A percentile compares a stretch with the other conserved stretches of the same genome.
Evolutionary conservation across 2,888 invertebrate species (phyloP).

Genomic region (Andrena flavipes): DNA sequence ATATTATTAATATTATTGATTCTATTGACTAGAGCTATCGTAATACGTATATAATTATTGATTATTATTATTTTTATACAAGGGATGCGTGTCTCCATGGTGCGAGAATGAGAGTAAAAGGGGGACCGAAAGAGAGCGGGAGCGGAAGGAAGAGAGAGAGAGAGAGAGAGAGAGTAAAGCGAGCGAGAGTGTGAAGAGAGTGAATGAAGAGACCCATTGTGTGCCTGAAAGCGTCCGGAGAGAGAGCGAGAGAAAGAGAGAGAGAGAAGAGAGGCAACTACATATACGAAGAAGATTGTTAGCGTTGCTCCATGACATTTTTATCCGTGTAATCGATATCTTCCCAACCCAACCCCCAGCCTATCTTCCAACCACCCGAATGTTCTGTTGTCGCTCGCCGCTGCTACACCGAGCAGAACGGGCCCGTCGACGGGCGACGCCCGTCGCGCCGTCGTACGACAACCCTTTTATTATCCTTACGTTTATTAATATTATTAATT

Average conservation of each 20-base stretch:
- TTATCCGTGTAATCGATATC: slow-evolving; percentile 62
- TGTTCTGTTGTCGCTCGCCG: slow-evolving; percentile 30
- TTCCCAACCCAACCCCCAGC: background rate
- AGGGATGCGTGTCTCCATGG: slow-evolving; percentile 60
- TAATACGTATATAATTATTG: slow-evolving; percentile 80
- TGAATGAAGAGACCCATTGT: slow-evolving; percentile 55
- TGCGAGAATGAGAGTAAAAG: slow-evolving; percentile 58
- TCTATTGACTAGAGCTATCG: slow-evolving; percentile 80
- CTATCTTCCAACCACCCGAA: slow-evolving; percentile 10
- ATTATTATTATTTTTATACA: slow-evolving; percentile 83
- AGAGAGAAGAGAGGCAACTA: slow-evolving; percentile 38
- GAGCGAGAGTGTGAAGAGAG: slow-evolving; percentile 49
- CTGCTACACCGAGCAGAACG: slow-evolving; percentile 40
- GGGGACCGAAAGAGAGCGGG: slow-evolving; percentile 28
- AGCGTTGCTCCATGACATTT: slow-evolving; percentile 82
- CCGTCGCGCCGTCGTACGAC: slow-evolving; percentile 59
- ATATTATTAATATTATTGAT: slow-evolving; percentile 82
- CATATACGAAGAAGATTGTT: slow-evolving; percentile 64
- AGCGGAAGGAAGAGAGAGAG: slow-evolving; percentile 31
- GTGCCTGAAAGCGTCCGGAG: slow-evolving; percentile 36
- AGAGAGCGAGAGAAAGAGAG: slow-evolving; percentile 28
- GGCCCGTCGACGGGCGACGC: slow-evolving; percentile 57
- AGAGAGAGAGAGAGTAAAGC: slow-evolving; percentile 45
- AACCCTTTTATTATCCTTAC: slow-evolving; percentile 61
- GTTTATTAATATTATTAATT: slow-evolving; percentile 70